Percentiles rank a stretch among this genome's conserved stretches.
These are phyloP conservation scores for Vireo griseus DNA, from an alignment of 2,797 vertebrate genomes.

Conservation along the genomic window DNA sequence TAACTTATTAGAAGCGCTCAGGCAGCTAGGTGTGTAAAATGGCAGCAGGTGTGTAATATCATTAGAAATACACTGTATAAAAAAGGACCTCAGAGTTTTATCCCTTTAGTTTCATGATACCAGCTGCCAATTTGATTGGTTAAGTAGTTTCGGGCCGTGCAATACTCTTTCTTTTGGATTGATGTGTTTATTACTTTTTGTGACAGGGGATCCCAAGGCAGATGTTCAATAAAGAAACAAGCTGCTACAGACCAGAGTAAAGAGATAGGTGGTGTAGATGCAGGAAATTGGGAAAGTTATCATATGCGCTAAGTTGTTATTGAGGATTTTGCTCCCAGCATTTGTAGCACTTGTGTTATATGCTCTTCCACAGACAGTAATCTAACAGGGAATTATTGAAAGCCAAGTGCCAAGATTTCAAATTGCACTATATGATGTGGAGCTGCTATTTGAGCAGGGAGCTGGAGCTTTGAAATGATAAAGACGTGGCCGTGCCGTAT, in stretches of 20 bases:
- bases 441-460: slow-evolving; percentile 21
- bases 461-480: slow-evolving; percentile 12
- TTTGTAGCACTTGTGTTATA: slow-evolving; percentile 79
- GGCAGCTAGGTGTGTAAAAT: slow-evolving; percentile 23
- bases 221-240: slow-evolving; percentile 81
- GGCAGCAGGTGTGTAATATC: slow-evolving; percentile 28
- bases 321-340: slow-evolving; percentile 76
- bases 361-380: slow-evolving; percentile 69
- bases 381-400: slow-evolving; percentile 79
- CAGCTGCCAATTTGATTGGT: slow-evolving; percentile 73
- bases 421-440: slow-evolving; percentile 64
- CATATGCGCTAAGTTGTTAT: slow-evolving; percentile 76
- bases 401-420: slow-evolving; percentile 71
- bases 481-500: neutral
- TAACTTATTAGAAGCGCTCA: slow-evolving; percentile 58
- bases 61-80: slow-evolving; percentile 30
- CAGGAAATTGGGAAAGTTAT: slow-evolving; percentile 83
- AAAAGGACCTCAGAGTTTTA: slow-evolving; percentile 38
- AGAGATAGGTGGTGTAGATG: slow-evolving; percentile 72
- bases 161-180: slow-evolving; percentile 75
- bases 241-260: slow-evolving; percentile 74
- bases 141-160: slow-evolving; percentile 67
- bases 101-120: slow-evolving; percentile 13
- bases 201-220: slow-evolving; percentile 82
- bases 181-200: slow-evolving; percentile 87